Percentiles rank a stretch among this genome's conserved stretches.
phyloP scores from a whole-genome alignment of 2,888 invertebrate genomes.

The Scaptomyza polygonia region DNA sequence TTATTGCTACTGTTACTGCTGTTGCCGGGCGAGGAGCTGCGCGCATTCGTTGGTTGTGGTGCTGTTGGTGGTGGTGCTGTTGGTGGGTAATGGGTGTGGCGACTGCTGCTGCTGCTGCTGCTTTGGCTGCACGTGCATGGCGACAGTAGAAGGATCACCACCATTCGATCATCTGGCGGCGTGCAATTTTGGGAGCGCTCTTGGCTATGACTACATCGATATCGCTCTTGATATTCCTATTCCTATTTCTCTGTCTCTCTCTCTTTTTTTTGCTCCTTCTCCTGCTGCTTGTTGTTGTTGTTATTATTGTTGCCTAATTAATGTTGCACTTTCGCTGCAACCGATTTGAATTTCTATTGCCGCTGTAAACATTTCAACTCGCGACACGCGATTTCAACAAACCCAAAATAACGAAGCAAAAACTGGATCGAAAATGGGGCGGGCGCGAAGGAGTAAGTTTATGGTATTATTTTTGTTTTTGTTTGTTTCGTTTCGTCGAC shows the following conservation, averaged over 20 bases:
- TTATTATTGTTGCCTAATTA: constrained; percentile 39
- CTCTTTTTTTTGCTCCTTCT: not conserved
- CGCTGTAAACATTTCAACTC: constrained; percentile 50
- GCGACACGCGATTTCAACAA: constrained; percentile 29
- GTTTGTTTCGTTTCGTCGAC: constrained; percentile 8
- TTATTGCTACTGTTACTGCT: constrained; percentile 38
- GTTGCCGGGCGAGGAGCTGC: constrained; percentile 27
- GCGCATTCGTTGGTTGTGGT: constrained; percentile 17
- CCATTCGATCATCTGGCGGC: constrained; percentile 85
- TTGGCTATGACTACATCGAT: constrained; percentile 60
- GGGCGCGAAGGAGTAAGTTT: not conserved
- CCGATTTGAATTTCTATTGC: constrained; percentile 48
- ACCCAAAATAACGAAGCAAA: not conserved
- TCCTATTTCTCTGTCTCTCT: not conserved
- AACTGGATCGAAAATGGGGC: constrained; percentile 8
- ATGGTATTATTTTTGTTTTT: constrained; percentile 8
- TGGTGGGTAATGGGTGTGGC: constrained; percentile 23
- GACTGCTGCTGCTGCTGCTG: constrained; percentile 65
- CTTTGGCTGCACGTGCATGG: constrained; percentile 81
- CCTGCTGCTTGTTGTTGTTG: not conserved
- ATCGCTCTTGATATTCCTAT: not conserved
- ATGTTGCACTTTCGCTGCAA: constrained; percentile 55
- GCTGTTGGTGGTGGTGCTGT: constrained; percentile 18
- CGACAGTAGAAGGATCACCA: constrained; percentile 85
- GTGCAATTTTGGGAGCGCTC: constrained; percentile 48